Percentiles rank a stretch among this genome's conserved stretches.
Conservation (phyloP, 2,113 vertebrate genomes). For the Columba livia region DNA sequence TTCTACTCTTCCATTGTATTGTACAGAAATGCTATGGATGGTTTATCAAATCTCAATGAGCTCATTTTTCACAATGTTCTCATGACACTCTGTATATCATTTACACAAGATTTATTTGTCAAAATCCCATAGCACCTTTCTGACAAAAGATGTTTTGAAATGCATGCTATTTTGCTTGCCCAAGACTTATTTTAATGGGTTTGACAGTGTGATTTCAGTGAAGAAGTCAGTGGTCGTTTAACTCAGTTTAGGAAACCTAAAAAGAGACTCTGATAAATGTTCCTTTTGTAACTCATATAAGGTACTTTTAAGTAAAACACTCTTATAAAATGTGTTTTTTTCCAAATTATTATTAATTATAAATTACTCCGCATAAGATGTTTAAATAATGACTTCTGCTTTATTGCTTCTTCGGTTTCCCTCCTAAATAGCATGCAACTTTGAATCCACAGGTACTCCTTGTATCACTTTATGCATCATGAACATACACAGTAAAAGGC, state of each 20-base stretch:
- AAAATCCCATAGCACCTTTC: constrained; percentile 4
- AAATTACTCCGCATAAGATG: neutral
- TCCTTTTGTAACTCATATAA: neutral
- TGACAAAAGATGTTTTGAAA: constrained; percentile 35
- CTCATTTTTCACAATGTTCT: constrained; percentile 54
- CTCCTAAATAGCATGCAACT: neutral
- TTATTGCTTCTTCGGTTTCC: neutral
- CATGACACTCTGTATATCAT: neutral
- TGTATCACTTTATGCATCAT: neutral
- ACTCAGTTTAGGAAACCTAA: neutral
- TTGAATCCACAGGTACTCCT: constrained; percentile 55
- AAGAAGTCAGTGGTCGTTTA: neutral
- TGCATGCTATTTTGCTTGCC: neutral
- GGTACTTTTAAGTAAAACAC: neutral
- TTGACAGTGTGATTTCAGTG: neutral
- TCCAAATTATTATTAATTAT: neutral
- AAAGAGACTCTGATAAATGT: neutral
- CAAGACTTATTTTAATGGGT: neutral
- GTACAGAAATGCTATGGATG: neutral
- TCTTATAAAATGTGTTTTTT: neutral
- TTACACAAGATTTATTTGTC: constrained; percentile 27
- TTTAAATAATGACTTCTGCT: neutral
- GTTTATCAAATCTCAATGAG: neutral
- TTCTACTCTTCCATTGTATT: neutral
- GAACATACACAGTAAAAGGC: neutral